A percentile compares a stretch with the other conserved stretches of the same genome.
phyloP scores from a whole-genome alignment of 2,113 vertebrate species.

The Melanocharis versteri region DNA sequence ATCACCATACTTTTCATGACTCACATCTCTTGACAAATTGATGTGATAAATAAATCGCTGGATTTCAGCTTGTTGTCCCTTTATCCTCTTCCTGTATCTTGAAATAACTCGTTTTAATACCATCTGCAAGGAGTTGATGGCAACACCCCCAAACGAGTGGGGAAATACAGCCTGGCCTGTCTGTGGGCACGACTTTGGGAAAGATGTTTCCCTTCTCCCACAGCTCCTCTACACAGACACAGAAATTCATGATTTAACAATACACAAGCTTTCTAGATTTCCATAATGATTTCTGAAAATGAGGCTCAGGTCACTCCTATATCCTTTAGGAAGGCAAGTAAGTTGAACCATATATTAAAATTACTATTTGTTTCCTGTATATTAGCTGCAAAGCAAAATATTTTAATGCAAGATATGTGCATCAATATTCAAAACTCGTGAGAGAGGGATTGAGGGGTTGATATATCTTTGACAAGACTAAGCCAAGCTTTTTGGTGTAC shows the following conservation, averaged over 20 bases:
- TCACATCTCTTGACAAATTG: background rate
- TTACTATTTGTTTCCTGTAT: background rate
- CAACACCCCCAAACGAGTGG: no score
- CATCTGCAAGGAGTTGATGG: background rate
- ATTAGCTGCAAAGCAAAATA: background rate
- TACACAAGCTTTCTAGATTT: background rate
- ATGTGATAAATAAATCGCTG: background rate
- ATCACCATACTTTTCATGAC: background rate
- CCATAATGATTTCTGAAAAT: background rate
- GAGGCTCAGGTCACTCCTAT: background rate
- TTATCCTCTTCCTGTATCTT: background rate
- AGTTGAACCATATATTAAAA: background rate
- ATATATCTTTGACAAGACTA: background rate
- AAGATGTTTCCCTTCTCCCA: background rate
- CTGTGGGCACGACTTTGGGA: background rate
- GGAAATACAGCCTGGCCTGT: background rate
- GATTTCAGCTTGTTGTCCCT: background rate
- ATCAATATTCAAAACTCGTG: background rate
- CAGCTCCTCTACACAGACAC: background rate
- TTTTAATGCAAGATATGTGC: background rate
- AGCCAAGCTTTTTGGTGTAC: background rate
- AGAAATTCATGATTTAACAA: background rate
- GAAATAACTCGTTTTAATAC: background rate
- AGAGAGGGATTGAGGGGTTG: background rate
- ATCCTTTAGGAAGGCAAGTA: background rate